Percentiles rank a stretch among this genome's conserved stretches.
Conservation (phyloP, 1,140 invertebrate genomes). For the Drosophila miranda region DNA sequence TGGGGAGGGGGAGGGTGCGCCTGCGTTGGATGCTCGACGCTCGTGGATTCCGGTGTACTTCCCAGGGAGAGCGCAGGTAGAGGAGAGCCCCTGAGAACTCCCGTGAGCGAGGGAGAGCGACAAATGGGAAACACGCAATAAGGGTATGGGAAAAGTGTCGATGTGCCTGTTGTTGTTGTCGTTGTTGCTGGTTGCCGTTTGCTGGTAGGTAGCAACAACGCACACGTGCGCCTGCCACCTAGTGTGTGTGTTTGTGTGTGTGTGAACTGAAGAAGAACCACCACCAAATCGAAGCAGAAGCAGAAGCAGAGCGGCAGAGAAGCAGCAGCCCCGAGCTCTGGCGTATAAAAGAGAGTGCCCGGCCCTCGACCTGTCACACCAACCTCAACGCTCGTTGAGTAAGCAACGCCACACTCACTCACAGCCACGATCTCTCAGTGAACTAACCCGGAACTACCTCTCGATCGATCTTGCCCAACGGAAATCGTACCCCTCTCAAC, state of each 20-base stretch:
- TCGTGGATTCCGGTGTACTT: background rate
- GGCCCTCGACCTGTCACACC: constrained; percentile 78
- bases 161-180: too few relatives aligned
- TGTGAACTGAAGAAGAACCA: constrained; percentile 70
- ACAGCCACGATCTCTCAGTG: too few relatives aligned
- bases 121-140: constrained; percentile 76
- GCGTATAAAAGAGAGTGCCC: constrained; percentile 74
- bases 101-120: constrained; percentile 1
- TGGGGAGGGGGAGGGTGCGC: constrained; percentile 61
- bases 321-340: constrained; percentile 35
- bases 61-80: constrained; percentile 40
- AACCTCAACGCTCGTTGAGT: constrained; percentile 76
- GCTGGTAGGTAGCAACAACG: constrained; percentile 60
- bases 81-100: background rate
- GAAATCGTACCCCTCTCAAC: constrained; percentile 12
- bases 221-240: constrained; percentile 45
- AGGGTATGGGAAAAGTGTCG: constrained; percentile 68
- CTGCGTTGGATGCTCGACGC: constrained; percentile 44
- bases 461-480: constrained; percentile 12
- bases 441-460: too few relatives aligned
- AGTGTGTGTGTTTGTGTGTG: constrained; percentile 16
- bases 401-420: constrained; percentile 40
- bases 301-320: constrained; percentile 21
- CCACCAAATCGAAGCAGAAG: constrained; percentile 57
- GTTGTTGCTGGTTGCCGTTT: background rate